Conservation (phyloP, 1,140 invertebrate genomes). For the Cotesia chilonis region DNA sequence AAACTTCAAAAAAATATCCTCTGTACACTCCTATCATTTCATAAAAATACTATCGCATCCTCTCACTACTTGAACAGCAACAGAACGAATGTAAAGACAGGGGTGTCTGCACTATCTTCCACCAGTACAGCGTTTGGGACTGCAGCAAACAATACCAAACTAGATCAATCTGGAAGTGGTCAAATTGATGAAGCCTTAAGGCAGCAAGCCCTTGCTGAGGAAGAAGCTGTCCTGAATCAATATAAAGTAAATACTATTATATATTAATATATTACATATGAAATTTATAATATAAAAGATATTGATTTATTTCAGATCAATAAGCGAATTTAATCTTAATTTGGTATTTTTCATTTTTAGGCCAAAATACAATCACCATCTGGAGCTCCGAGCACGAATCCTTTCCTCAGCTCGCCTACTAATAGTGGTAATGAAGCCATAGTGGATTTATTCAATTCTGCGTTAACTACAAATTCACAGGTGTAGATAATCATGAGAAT, state of each 20-base stretch:
- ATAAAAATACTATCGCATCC: conserved; percentile 50
- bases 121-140: conserved; percentile 87
- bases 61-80: conserved; percentile 71
- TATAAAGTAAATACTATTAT: conserved; percentile 78
- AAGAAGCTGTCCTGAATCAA: conserved; percentile 93
- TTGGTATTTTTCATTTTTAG: conserved; percentile 54
- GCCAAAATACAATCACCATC: conserved; percentile 82
- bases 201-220: conserved; percentile 90
- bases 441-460: conserved; percentile 79
- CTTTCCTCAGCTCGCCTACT: conserved; percentile 78
- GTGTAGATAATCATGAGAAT: conserved; percentile 43
- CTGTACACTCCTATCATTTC: conserved; percentile 38
- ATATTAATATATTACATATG: conserved; percentile 21
- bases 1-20: conserved; percentile 36
- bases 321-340: neutral
- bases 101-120: conserved; percentile 87
- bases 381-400: conserved; percentile 79
- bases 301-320: too few species aligned
- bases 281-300: too few species aligned
- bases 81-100: conserved; percentile 88
- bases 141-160: conserved; percentile 77
- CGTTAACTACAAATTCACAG: conserved; percentile 63
- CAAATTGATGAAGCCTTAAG: conserved; percentile 85
- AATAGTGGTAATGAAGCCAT: conserved; percentile 72
- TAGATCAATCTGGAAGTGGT: conserved; percentile 75